Evolutionary conservation across 2,797 vertebrate genomes (phyloP), one percentile per base, ranked within the genome.

Genomic region (Miichthys miiuy): DNA sequence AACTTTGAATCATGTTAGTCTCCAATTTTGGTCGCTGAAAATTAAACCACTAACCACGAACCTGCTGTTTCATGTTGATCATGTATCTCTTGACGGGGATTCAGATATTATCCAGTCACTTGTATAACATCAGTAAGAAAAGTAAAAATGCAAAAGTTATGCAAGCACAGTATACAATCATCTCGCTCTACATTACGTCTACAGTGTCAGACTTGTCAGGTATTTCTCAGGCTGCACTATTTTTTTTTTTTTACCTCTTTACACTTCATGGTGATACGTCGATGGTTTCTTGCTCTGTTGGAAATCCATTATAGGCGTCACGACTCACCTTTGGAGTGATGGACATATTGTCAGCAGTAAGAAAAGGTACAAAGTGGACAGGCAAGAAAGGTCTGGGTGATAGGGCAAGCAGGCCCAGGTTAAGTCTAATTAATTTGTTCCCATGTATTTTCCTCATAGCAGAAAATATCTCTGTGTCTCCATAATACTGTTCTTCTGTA

Each of bases 231-330:
- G 18, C 12, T 50, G 47, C 4, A 17, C 55, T 20, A 3, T 27
- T 42, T 70, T 34, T 34, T 34, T 48, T 56, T 44, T 67, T 41
- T 41, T 51, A 12, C 34, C 3, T 44, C 10, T 48, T 61, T 41
- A 50, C 21, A 62, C 42, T 50, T 14, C 13, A 17, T 44, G 21
- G 27, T 50, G 38, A 55, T 50, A 62, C 4, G 2, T 58, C 46
- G 57, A 64, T 65, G 27, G 18, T 48, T 71, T 52, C 27, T 20
- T 21, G 52, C 34, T 50, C 46, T 14, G 18, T 60, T 41, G 3
- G 13, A 68, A 62, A 67, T 56, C 50, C n/a, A 68, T 72, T 54
- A 62, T 6, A 30, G 10, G 20, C 41, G 17, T 65, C 34, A 46
- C 7, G 21, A 65, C 44, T 51, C 44, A 52, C 13, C 17, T 47